Evolutionary conservation across 2,888 invertebrate genomes (phyloP).

Genomic region (Zygaena filipendulae): DNA sequence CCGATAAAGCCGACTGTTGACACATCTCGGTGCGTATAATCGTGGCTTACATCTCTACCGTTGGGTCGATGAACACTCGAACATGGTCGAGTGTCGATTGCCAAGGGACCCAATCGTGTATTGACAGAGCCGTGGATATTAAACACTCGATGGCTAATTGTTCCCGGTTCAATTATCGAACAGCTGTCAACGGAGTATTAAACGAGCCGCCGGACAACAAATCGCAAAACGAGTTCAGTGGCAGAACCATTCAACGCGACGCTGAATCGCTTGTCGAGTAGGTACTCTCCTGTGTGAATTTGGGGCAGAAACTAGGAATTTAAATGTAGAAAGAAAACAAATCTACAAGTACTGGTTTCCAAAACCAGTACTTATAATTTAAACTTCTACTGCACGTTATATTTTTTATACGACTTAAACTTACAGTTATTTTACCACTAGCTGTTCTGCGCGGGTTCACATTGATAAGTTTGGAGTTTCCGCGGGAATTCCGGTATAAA

Average conservation of each 20-base stretch:
- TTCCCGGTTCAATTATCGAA: slow-evolving; percentile 63
- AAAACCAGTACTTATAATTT: too few species aligned
- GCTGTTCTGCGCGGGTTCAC: too few species aligned
- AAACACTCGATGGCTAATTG: slow-evolving; percentile 63
- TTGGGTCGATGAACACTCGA: slow-evolving; percentile 51
- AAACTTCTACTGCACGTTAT: too few species aligned
- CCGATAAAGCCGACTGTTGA: too few species aligned
- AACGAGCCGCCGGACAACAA: slow-evolving; percentile 17
- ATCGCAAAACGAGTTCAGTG: too few species aligned
- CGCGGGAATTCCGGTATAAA: too few species aligned
- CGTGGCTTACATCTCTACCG: slow-evolving; percentile 25
- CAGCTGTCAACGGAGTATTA: slow-evolving; percentile 51
- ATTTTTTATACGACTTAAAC: too few species aligned
- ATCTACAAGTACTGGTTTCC: too few species aligned
- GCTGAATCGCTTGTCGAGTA: background rate
- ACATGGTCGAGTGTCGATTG: slow-evolving; percentile 40
- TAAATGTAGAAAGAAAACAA: background rate
- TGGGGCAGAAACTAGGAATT: too few species aligned
- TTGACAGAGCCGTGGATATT: slow-evolving; percentile 57
- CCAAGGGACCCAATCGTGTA: slow-evolving; percentile 42
- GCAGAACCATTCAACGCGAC: background rate
- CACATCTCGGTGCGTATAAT: slow-evolving; percentile 21
- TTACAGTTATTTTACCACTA: too few species aligned
- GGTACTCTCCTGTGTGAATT: background rate
- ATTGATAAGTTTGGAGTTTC: too few species aligned